Evolutionary conservation across 1,140 invertebrate species (phyloP).

Genomic region (Steinernema feltiae): DNA sequence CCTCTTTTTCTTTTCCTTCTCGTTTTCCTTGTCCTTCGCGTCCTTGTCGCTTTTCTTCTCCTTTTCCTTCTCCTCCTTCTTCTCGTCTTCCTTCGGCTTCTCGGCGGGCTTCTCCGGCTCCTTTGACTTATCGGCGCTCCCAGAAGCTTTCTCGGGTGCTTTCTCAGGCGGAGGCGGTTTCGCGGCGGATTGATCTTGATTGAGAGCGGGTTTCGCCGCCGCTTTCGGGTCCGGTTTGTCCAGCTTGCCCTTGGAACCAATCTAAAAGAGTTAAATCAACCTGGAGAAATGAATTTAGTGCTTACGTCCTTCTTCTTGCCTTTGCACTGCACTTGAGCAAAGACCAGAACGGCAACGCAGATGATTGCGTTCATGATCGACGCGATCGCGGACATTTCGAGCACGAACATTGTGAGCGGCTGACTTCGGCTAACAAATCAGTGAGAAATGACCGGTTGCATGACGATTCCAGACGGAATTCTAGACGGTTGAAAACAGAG

Average conservation of each 20-base stretch:
- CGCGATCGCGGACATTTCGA: not conserved
- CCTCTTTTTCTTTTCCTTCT: not conserved
- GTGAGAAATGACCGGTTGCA: no score
- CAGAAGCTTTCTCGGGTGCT: not conserved
- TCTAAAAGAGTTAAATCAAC: not conserved
- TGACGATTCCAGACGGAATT: no score
- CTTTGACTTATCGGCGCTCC: not conserved
- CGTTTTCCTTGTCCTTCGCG: not conserved
- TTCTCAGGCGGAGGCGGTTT: not conserved
- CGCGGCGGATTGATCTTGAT: not conserved
- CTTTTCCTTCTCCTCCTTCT: not conserved
- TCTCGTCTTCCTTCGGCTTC: not conserved
- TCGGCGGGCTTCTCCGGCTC: not conserved
- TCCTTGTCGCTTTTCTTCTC: not conserved
- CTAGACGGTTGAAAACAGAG: no score
- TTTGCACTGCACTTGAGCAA: not conserved
- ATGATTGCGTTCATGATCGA: not conserved
- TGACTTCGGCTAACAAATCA: no score
- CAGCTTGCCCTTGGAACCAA: not conserved
- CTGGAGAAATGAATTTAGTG: not conserved
- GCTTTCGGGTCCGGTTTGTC: not conserved
- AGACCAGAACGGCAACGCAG: not conserved
- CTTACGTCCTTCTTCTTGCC: not conserved
- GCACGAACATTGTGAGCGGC: not conserved
- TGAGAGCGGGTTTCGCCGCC: not conserved